Base-by-base conservation (phyloP, 2,888 invertebrate genomes). In the Drosophila tripunctata region DNA sequence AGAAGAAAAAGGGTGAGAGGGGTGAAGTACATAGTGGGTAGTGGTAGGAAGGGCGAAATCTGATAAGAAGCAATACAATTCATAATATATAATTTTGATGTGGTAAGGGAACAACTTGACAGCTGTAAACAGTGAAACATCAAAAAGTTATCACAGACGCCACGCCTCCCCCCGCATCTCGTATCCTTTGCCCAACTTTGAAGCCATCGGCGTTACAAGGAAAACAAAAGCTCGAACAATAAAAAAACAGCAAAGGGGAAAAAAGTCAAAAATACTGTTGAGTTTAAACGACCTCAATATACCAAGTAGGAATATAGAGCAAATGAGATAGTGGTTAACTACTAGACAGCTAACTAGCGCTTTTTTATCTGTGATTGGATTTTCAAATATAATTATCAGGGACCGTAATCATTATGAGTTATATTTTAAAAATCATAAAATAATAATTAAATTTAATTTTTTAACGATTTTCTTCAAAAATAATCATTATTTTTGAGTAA, bases 51-150 rank as follows among this genome's bases (percentile, higher is more conserved):
- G 8, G 33, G 31, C n/a, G 19, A 35, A n/a, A 10, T 38, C 10
- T 17, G 47, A 6, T 47, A 54, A 30, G 36, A 24, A 62, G 45
- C 70, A 65, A 77, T 79, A 74, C 66, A 82, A 77, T 79, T 77
- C 66, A 82, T 75, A 80, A 83, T 80, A 83, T 80, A 80, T 79
- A 67, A 76, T 76, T 79, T 82, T 82, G 82, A 79, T 64, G 71
- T 71, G 79, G 74, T 55, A 61, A 67, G 64, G 54, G 67, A 76
- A 76, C 78, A 76, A 70, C 70, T 76, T 85, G 83, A 85, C 83
- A 85, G 80, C 80, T 74, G 75, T 83, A 82, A 83, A 83, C 80
- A 82, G 77, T 85, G 66, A 82, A 83, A 82, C 83, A 83, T 83
- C 85, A 83, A 77, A 83, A 83, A 85, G 83, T 83, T 83, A 82